Percentiles rank a stretch among this genome's conserved stretches.
Evolutionary conservation across 2,797 vertebrate genomes (phyloP).

Genomic region (Eulemur rubriventer): DNA sequence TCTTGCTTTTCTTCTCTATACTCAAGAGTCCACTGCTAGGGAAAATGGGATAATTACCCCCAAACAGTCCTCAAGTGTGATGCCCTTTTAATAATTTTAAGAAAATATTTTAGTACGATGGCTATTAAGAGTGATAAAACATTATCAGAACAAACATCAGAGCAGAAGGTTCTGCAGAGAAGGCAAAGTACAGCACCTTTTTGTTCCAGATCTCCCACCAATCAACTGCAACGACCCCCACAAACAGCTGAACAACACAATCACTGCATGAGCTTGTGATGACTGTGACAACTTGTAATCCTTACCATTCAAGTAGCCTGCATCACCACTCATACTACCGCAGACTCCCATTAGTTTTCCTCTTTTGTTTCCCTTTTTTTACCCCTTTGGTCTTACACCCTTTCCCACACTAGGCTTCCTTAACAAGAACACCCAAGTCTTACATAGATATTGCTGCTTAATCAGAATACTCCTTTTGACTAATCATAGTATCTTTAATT

Average conservation of each 20-base stretch:
- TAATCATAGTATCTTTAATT: not conserved
- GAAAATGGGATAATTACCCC: not conserved
- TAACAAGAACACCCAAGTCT: not conserved
- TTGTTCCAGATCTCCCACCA: not conserved
- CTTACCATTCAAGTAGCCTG: not conserved
- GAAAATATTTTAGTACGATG: not conserved
- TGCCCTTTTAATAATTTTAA: slow-evolving; percentile 20
- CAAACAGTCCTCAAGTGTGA: not conserved
- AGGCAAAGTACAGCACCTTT: not conserved
- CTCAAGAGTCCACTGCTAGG: not conserved
- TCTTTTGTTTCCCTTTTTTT: not conserved
- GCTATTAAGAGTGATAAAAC: not conserved
- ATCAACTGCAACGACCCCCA: not conserved
- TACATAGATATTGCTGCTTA: not conserved
- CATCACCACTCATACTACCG: accelerated
- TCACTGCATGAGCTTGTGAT: not conserved
- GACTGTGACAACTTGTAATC: accelerated
- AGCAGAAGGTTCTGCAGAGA: not conserved
- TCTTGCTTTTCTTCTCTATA: not conserved
- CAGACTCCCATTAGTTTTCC: not conserved
- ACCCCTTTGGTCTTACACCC: not conserved
- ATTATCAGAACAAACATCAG: not conserved
- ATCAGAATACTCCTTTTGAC: not conserved
- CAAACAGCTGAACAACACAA: too few relatives aligned
- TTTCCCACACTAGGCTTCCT: not conserved